Percentiles rank a stretch among this genome's conserved stretches.
These are phyloP conservation scores for Rafetus swinhoei DNA, from an alignment of 2,113 vertebrate species.

Conservation along the genomic window DNA sequence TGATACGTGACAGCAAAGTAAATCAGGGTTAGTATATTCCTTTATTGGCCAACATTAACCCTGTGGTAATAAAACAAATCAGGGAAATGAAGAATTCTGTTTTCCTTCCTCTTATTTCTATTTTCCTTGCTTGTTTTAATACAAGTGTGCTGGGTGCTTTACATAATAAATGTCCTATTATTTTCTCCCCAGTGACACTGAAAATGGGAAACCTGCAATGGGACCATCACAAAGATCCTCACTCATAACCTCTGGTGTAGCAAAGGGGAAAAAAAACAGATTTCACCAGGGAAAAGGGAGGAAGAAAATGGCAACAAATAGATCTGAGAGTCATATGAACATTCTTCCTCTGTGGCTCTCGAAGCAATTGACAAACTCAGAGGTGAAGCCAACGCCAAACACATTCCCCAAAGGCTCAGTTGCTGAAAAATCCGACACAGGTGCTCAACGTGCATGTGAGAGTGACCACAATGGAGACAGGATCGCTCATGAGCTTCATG, in stretches of 20 bases:
- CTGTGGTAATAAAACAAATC: constrained; percentile 27
- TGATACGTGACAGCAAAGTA: constrained; percentile 29
- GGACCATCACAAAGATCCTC: neutral
- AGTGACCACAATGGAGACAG: neutral
- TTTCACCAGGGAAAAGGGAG: neutral
- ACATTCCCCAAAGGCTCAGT: neutral
- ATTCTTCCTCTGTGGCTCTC: neutral
- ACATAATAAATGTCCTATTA: neutral
- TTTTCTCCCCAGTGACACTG: neutral
- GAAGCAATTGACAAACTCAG: neutral
- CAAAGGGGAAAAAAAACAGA: neutral
- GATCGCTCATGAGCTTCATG: neutral
- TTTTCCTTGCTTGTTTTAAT: neutral
- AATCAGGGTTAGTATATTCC: constrained; percentile 11
- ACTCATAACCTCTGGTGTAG: neutral
- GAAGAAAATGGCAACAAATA: neutral
- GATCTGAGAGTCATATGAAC: neutral
- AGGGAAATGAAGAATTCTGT: neutral
- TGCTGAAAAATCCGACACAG: neutral
- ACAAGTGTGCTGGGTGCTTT: neutral
- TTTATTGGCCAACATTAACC: constrained; percentile 13
- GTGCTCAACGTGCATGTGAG: accelerated
- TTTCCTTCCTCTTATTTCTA: neutral
- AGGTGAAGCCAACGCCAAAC: neutral
- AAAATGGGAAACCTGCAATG: neutral